Evolutionary conservation across 2,888 invertebrate genomes (phyloP).

Genomic region (Plebejus melissa): DNA sequence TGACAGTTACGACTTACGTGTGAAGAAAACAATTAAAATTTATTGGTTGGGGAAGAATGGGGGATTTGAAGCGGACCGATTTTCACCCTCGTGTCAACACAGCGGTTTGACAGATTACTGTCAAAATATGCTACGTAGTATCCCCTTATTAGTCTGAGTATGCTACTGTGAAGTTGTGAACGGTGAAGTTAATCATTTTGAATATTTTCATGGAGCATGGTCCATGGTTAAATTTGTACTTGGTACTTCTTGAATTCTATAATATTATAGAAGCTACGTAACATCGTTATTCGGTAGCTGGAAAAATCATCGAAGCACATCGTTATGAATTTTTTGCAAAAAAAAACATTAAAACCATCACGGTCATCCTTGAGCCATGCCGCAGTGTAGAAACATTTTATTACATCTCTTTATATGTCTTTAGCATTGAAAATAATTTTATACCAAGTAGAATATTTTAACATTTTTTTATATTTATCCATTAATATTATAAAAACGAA

Average conservation of each 20-base stretch:
- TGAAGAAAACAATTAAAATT: slow-evolving; percentile 4
- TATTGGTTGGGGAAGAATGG: not conserved
- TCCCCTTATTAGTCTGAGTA: not conserved
- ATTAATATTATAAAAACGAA: too few relatives aligned
- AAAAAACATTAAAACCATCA: too few relatives aligned
- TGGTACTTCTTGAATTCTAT: not conserved
- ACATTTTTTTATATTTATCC: too few relatives aligned
- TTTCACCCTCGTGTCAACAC: slow-evolving; percentile 18
- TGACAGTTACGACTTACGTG: not conserved
- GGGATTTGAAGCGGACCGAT: slow-evolving; percentile 5
- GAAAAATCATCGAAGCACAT: too few relatives aligned
- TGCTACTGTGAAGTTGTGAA: not conserved
- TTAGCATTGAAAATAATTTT: too few relatives aligned
- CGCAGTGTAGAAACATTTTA: too few relatives aligned
- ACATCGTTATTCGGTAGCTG: too few relatives aligned
- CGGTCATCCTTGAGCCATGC: too few relatives aligned
- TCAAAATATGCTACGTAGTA: slow-evolving; percentile 3
- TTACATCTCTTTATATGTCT: too few relatives aligned
- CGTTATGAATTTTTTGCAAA: too few relatives aligned
- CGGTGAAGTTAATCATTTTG: not conserved
- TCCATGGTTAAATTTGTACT: not conserved
- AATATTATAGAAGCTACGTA: too few relatives aligned
- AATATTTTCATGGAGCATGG: not conserved
- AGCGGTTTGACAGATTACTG: slow-evolving; percentile 9
- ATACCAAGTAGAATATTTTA: too few relatives aligned